phyloP scores from a whole-genome alignment of 2,797 vertebrate species.

The Protonibea diacanthus region DNA sequence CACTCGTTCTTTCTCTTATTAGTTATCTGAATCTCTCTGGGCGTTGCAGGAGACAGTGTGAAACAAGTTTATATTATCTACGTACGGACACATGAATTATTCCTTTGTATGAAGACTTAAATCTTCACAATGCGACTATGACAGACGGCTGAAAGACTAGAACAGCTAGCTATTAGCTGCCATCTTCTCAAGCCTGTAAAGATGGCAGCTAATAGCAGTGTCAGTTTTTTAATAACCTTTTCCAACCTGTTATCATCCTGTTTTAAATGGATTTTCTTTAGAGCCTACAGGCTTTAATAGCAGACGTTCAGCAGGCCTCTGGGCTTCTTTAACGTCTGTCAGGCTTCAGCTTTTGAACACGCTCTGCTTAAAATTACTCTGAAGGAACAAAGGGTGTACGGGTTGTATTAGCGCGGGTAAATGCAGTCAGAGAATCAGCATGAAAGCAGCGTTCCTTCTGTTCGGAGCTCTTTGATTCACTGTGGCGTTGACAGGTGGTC shows the following conservation, averaged over 20 bases:
- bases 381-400: constrained; percentile 23
- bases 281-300: constrained; percentile 18
- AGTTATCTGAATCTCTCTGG: neutral
- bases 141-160: neutral
- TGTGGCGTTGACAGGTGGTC: constrained; percentile 14
- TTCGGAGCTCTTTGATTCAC: constrained; percentile 29
- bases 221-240: constrained; percentile 49
- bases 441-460: constrained; percentile 8
- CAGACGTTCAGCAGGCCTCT: constrained; percentile 19
- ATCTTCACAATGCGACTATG: neutral
- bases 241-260: constrained; percentile 45
- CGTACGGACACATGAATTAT: neutral
- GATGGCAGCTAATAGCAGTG: constrained; percentile 33
- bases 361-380: constrained; percentile 27
- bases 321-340: constrained; percentile 39
- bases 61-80: neutral
- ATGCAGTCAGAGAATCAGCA: neutral
- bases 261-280: constrained; percentile 42
- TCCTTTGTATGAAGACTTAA: constrained; percentile 3
- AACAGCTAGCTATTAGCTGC: constrained; percentile 17
- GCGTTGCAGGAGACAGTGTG: neutral
- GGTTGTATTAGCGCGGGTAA: neutral
- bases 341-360: constrained; percentile 20
- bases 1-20: neutral
- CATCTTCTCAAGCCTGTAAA: constrained; percentile 4